Evolutionary conservation across 2,797 vertebrate genomes (phyloP).

Genomic region (Phoeniculus purpureus): DNA sequence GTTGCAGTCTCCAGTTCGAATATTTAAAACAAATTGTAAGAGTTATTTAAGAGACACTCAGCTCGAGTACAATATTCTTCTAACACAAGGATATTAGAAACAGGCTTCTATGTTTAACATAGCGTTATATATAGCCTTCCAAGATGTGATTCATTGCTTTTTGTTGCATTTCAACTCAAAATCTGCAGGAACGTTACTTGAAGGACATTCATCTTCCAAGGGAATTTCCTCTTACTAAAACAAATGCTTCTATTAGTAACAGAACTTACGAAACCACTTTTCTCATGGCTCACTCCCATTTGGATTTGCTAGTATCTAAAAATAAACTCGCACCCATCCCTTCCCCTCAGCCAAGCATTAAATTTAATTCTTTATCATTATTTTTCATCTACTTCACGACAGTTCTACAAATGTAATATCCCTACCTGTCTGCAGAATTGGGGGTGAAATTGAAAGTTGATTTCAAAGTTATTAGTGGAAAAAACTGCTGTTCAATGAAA

Average conservation of each 20-base stretch:
- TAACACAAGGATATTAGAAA: conserved; percentile 53
- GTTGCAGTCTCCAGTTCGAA: conserved; percentile 4
- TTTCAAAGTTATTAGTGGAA: conserved; percentile 60
- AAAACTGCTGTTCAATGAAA: conserved; percentile 61
- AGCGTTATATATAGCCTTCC: conserved; percentile 55
- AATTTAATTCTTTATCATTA: conserved; percentile 19
- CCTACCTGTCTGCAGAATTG: conserved; percentile 57
- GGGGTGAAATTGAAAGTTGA: conserved; percentile 55
- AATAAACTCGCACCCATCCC: conserved; percentile 9
- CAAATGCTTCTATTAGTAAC: conserved; percentile 56
- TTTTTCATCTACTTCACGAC: conserved; percentile 35
- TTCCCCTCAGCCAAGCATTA: conserved; percentile 11
- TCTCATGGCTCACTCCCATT: not conserved
- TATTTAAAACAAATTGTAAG: not conserved
- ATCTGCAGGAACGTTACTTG: conserved; percentile 37
- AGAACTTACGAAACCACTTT: conserved; percentile 49
- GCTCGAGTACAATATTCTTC: conserved; percentile 42
- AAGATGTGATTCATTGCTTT: conserved; percentile 62
- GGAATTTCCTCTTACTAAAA: conserved; percentile 67
- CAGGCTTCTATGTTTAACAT: conserved; percentile 57
- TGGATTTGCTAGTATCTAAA: conserved; percentile 29
- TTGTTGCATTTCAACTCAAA: conserved; percentile 59
- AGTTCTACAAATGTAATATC: conserved; percentile 32
- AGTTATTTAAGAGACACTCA: conserved; percentile 36
- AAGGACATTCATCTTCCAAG: conserved; percentile 64